These are phyloP conservation scores for Alexandromys fortis DNA, from an alignment of 2,113 vertebrate genomes.

Conservation along the genomic window DNA sequence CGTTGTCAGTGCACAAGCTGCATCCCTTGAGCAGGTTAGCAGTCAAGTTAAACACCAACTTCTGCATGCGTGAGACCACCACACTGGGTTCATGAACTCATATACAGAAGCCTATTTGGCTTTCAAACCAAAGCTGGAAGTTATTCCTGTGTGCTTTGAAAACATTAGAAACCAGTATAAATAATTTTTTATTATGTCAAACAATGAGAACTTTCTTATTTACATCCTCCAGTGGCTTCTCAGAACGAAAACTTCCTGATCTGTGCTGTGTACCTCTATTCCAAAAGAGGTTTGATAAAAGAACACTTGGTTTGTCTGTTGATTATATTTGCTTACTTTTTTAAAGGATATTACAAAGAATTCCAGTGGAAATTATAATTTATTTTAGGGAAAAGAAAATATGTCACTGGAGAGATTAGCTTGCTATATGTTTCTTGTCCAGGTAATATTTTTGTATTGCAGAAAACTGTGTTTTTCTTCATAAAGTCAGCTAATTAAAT, in stretches of 20 bases:
- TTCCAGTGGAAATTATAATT: not conserved
- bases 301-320: not conserved
- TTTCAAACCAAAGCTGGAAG: slow-evolving; percentile 12
- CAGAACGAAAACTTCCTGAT: not conserved
- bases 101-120: not conserved
- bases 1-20: not conserved
- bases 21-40: not conserved
- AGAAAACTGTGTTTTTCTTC: not conserved
- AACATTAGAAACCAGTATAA: not conserved
- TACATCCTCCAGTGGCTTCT: not conserved
- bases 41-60: not conserved
- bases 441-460: slow-evolving; percentile 10
- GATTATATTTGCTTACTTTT: slow-evolving; percentile 28
- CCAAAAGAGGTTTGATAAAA: not conserved
- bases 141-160: not conserved
- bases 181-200: not conserved
- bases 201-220: not conserved
- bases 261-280: not conserved
- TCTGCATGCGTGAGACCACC: not conserved
- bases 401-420: not conserved
- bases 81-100: not conserved
- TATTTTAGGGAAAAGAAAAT: not conserved
- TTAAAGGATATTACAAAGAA: not conserved
- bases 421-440: not conserved
- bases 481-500: not conserved